A percentile compares a stretch with the other conserved stretches of the same genome.
Conservation (phyloP, 2,113 vertebrate genomes). For the Tupaia chinensis region DNA sequence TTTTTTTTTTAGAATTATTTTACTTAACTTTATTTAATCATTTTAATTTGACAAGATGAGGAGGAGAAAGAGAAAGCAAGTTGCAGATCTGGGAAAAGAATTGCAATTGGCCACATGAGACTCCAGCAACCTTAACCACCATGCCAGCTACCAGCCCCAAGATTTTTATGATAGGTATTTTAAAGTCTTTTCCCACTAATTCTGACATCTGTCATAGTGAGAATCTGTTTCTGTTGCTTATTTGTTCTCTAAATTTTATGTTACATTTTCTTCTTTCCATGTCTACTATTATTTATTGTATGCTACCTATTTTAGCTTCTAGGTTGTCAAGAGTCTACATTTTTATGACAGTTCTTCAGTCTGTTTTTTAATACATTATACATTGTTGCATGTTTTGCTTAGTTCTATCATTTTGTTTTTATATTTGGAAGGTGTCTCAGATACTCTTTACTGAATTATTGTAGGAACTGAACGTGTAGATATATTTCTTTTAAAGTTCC, state of each 20-base stretch:
- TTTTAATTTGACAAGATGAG: too few species aligned
- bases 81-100: too few species aligned
- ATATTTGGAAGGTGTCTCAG: background rate
- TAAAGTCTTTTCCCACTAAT: background rate
- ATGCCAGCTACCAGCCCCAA: too few species aligned
- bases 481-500: background rate
- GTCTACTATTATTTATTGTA: background rate
- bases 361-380: background rate
- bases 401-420: background rate
- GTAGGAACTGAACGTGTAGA: background rate
- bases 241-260: background rate
- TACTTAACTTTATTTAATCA: too few species aligned
- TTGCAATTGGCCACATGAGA: too few species aligned
- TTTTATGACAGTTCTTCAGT: background rate
- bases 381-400: background rate
- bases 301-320: background rate
- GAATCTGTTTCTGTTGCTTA: background rate
- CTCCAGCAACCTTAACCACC: too few species aligned
- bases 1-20: too few species aligned
- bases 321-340: background rate
- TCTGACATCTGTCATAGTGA: background rate
- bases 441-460: background rate
- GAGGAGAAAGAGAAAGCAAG: too few species aligned
- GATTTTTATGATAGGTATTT: background rate
- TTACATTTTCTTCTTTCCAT: background rate